Evolutionary conservation across 2,113 vertebrate genomes (phyloP), one percentile per base, ranked within the genome.

Genomic region (Cololabis saira): DNA sequence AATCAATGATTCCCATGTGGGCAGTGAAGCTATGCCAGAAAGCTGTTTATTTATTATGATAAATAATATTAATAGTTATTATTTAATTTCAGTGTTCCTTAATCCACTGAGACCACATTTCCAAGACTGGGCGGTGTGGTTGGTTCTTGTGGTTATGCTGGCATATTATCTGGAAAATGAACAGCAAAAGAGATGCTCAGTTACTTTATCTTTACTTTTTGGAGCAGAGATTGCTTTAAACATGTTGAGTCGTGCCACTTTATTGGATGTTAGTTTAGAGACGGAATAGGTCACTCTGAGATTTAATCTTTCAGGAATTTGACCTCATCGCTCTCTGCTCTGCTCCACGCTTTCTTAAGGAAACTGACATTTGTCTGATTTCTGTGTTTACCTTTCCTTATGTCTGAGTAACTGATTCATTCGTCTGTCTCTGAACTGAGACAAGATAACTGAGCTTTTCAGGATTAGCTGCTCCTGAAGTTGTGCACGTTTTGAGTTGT

Each of bases 221-320:
- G 11, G 27, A 55, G 17, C 8, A 27, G 13, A 37, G 44, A 61
- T 60, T n/a, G 27, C 18, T 69, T 19, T 15, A 30, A 71, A 70
- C 72, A 12, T 61, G 80, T 77, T 57, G 72, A 61, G 67, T 76
- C 78, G 24, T 56, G 68, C 44, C 71, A 67, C 47, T 75, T 81
- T 61, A 74, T 59, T 76, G 48, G 61, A 79, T 59, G 71, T 71
- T 74, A 24, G 59, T 74, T 82, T 76, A 68, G 69, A 52, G 54
- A 41, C 42, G 58, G 62, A 57, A 61, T 42, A 12, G 74, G 78
- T 78, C 75, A 63, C 53, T 75, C 37, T 9, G 56, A 83, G 84
- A 80, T 88, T 79, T 71, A 71, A 71, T 86, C 83, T 82, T 61
- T 47, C 47, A 82, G 64, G 78, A 82, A 81, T 85, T 75, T 69